Base-by-base conservation (phyloP, 2,797 vertebrate genomes). In the Sebastes oblongus region DNA sequence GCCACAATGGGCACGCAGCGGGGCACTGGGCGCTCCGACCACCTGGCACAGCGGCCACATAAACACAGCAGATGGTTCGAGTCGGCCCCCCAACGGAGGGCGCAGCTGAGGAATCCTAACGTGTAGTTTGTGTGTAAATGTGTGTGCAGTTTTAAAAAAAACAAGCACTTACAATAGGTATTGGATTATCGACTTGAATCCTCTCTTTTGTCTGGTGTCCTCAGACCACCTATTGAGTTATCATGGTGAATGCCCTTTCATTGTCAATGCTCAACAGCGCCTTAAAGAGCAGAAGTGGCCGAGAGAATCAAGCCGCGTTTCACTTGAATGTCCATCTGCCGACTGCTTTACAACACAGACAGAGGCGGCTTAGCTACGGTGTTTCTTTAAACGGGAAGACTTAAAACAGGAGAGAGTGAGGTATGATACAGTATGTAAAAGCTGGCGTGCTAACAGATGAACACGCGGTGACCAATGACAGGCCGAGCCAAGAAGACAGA, bases 51-150 rank as follows among this genome's bases (percentile, higher is more conserved):
- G 82, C 75, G 89, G 85, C 86, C 69, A 62, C 56, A 80, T 76
- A 72, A 80, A 86, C 74, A 69, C 61, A 78, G 74, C 93, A 94
- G 92, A 94, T 94, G 93, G 93, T 77, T 80, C 18, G 5, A 72
- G 77, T 80, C 60, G 75, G 58, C 78, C 86, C 90, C 88, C 79
- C 60, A 25, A 71, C 62, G 89, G 75, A 86, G 81, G 59, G 14
- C 72, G 25, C 90, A 91, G 89, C 91, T 88, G 89, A 93, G 89
- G 88, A 92, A 90, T 86, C 84, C 75, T 68, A 46, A 75, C 64
- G 22, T 34, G 24, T 10, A 50, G 39, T 86, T 61, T 82, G 81
- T 67, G 87, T 75, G 42, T 73, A 67, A 59, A 36, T 71, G 80
- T 75, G 81, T 75, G 76, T 25, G 85, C 20, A 16, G 39, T 24